Conservation (phyloP, 2,888 invertebrate genomes). For the Eupithecia vulgata region DNA sequence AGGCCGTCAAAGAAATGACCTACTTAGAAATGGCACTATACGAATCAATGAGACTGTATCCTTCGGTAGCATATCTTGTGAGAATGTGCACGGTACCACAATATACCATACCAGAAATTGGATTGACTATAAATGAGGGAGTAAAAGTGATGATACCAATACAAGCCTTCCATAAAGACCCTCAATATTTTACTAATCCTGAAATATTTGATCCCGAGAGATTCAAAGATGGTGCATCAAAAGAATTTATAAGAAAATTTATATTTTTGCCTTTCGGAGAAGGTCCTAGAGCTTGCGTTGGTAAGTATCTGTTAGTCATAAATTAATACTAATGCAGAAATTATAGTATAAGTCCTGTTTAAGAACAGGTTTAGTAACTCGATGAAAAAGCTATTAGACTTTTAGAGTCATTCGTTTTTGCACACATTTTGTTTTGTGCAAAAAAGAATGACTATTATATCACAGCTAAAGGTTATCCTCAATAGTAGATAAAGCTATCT, state of each 20-base stretch:
- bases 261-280: constrained; percentile 74
- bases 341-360: background rate
- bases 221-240: constrained; percentile 60
- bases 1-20: constrained; percentile 72
- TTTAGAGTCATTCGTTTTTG: background rate
- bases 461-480: background rate
- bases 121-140: constrained; percentile 66
- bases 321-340: background rate
- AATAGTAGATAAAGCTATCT: background rate
- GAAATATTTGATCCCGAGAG: constrained; percentile 70
- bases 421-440: background rate
- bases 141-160: constrained; percentile 69
- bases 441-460: background rate
- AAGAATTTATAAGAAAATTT: constrained; percentile 60
- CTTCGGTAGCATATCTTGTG: constrained; percentile 69
- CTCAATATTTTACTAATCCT: constrained; percentile 68
- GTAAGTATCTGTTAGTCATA: constrained; percentile 56
- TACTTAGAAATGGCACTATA: constrained; percentile 73
- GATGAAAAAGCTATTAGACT: background rate
- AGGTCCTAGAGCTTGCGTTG: constrained; percentile 74
- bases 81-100: constrained; percentile 67
- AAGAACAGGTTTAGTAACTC: background rate
- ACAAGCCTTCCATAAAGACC: constrained; percentile 72
- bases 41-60: constrained; percentile 75
- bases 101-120: constrained; percentile 72